phyloP scores from a whole-genome alignment of 2,797 vertebrate species.

The Borostomias antarcticus region DNA sequence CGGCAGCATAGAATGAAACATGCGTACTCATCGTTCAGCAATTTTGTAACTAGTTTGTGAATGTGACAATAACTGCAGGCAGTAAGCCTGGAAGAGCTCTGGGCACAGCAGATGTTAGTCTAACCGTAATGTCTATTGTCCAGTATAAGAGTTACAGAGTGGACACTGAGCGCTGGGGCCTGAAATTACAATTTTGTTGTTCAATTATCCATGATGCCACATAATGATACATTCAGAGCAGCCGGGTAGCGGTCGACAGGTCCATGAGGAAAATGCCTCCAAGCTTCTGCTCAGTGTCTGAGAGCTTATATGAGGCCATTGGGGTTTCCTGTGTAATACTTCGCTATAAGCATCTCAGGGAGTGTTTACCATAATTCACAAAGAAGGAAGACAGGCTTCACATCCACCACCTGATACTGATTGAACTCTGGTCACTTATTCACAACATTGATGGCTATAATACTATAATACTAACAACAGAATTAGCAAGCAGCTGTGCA shows the following conservation, averaged over 20 bases:
- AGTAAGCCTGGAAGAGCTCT: constrained; percentile 40
- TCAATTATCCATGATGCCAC: constrained; percentile 71
- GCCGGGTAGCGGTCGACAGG: constrained; percentile 41
- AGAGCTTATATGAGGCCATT: neutral
- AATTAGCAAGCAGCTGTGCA: constrained; percentile 50
- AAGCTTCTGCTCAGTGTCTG: neutral
- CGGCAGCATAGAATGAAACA: too few relatives aligned
- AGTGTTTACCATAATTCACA: constrained; percentile 28
- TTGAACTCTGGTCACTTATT: constrained; percentile 8
- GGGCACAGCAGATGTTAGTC: constrained; percentile 50
- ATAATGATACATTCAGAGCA: constrained; percentile 57
- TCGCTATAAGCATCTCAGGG: neutral
- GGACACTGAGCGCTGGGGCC: constrained; percentile 64
- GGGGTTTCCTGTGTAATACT: neutral
- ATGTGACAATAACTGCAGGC: constrained; percentile 9
- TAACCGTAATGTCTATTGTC: constrained; percentile 43
- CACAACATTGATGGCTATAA: constrained; percentile 18
- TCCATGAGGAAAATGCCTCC: neutral
- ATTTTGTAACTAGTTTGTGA: neutral
- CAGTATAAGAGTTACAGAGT: constrained; percentile 47
- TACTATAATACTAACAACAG: constrained; percentile 29
- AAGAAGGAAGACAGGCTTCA: constrained; percentile 9
- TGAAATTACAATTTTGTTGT: constrained; percentile 76
- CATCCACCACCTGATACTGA: constrained; percentile 21
- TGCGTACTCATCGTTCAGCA: neutral